Evolutionary conservation across 2,113 vertebrate species (phyloP).

Genomic region (Motacilla tschutschensis): DNA sequence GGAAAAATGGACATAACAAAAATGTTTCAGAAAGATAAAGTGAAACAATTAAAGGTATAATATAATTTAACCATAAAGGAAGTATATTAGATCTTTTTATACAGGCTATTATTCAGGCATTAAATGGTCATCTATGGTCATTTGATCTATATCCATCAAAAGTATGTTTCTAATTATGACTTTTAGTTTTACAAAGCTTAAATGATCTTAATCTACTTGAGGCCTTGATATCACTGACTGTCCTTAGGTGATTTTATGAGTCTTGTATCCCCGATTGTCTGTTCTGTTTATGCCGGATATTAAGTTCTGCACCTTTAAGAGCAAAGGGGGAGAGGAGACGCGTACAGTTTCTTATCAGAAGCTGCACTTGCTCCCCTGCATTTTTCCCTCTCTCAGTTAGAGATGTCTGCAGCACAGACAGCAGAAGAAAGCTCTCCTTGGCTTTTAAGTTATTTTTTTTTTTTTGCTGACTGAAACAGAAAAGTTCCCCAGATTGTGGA

Average conservation of each 20-base stretch:
- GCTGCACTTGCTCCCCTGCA: rapidly evolving
- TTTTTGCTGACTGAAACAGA: not conserved
- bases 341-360: not conserved
- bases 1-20: not conserved
- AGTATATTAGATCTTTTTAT: not conserved
- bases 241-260: not conserved
- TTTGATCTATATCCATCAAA: not conserved
- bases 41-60: not conserved
- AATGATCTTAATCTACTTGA: not conserved
- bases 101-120: not conserved
- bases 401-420: not conserved
- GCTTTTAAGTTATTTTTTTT: not conserved
- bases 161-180: not conserved
- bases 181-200: not conserved
- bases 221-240: not conserved
- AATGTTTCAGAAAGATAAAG: not conserved
- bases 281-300: not conserved
- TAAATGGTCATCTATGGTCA: not conserved
- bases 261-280: rapidly evolving
- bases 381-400: not conserved
- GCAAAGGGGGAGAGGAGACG: not conserved
- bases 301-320: not conserved
- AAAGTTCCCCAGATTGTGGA: not conserved
- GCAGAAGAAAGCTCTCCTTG: not conserved
- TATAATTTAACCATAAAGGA: not conserved